These are phyloP conservation scores for Hipposideros larvatus DNA, from an alignment of 2,797 vertebrate species.

Conservation along the genomic window DNA sequence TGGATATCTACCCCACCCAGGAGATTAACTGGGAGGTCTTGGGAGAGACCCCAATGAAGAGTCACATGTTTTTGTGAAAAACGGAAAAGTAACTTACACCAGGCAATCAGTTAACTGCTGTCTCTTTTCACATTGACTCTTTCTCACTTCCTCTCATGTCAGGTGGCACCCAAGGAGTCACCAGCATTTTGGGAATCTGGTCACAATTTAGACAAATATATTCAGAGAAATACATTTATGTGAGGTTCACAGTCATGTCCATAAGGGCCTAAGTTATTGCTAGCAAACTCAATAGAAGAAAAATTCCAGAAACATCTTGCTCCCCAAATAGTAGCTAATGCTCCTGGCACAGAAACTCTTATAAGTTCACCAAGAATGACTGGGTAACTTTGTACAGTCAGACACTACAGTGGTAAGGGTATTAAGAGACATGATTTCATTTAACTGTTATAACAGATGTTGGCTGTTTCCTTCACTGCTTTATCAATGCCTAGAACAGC, in stretches of 20 bases:
- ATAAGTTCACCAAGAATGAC: neutral
- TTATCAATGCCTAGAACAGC: neutral
- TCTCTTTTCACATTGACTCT: neutral
- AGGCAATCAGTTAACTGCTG: neutral
- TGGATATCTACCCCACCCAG: neutral
- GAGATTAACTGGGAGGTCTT: neutral
- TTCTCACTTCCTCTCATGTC: neutral
- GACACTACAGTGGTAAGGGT: neutral
- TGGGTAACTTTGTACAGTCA: neutral
- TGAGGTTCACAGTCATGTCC: neutral
- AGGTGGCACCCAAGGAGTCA: neutral
- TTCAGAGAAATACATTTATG: conserved; percentile 15
- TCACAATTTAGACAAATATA: neutral
- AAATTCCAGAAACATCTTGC: neutral
- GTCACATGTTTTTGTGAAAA: neutral
- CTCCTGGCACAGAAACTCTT: neutral
- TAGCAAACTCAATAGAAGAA: conserved; percentile 30
- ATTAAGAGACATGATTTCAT: neutral
- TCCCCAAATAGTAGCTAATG: conserved; percentile 9
- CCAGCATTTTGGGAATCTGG: neutral
- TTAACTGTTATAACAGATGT: neutral
- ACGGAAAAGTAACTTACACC: neutral
- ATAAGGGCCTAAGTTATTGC: neutral
- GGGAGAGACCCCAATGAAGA: neutral
- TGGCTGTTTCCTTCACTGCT: neutral